phyloP scores from a whole-genome alignment of 2,888 invertebrate species.

The Spisula subtruncata region DNA sequence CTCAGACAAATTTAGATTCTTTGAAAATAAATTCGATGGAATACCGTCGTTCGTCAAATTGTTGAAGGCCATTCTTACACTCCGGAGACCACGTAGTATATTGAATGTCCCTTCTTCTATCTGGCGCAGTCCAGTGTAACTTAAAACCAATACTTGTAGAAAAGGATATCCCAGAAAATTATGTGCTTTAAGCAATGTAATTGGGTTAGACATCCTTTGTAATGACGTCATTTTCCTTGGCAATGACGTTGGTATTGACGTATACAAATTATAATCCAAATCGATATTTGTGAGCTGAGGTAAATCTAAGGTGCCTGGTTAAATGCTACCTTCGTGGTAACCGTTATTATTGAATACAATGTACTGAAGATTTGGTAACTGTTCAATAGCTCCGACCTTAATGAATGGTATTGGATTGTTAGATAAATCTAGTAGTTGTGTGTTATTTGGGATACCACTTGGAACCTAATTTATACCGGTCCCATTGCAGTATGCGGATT shows the following conservation, averaged over 20 bases:
- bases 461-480: constrained; percentile 68
- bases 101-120: constrained; percentile 63
- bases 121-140: constrained; percentile 45
- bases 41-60: constrained; percentile 63
- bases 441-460: constrained; percentile 64
- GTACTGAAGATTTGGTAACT: constrained; percentile 60
- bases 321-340: constrained; percentile 59
- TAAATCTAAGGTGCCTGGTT: constrained; percentile 65
- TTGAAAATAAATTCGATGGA: constrained; percentile 56
- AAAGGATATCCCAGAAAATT: constrained; percentile 43
- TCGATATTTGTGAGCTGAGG: constrained; percentile 63
- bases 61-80: constrained; percentile 65
- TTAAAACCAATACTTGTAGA: constrained; percentile 55
- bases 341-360: constrained; percentile 59
- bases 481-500: constrained; percentile 70
- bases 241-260: constrained; percentile 60
- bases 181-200: constrained; percentile 19
- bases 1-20: constrained; percentile 60
- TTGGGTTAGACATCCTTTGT: constrained; percentile 25
- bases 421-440: constrained; percentile 64
- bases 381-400: constrained; percentile 43
- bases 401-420: constrained; percentile 59
- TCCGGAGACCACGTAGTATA: constrained; percentile 41
- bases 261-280: constrained; percentile 58
- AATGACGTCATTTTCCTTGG: constrained; percentile 64